Base-by-base conservation (phyloP, 2,797 vertebrate genomes). In the Gallinago solitaria region DNA sequence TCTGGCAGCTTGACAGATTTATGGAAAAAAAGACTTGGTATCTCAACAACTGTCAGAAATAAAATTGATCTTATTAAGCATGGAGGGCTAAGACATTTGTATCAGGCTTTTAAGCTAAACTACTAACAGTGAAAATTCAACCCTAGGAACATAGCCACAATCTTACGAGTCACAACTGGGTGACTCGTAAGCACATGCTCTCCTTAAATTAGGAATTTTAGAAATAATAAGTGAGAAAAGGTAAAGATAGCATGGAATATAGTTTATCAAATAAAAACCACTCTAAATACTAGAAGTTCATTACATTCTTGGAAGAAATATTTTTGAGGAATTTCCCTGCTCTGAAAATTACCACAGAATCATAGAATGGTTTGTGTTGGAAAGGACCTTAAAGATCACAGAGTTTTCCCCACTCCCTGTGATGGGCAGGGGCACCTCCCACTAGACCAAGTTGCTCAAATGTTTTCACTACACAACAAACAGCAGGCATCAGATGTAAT, bases 11-110 rank as follows among this genome's bases (percentile, higher is more conserved):
- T 87, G 80, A 74, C 83, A 87, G 25, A 70, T 57, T 67, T 78
- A 48, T n/a, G 63, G 59, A 21, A 74, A 59, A 84, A 39, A 57
- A 89, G 28, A 76, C 56, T 67, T 2, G 0, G 60, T 83, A 87
- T 60, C 75, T 87, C 80, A 73, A 90, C 61, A 94, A 56, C 63
- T 65, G 74, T 67, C 87, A 92, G 60, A 91, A 94, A 68, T 53
- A 89, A 85, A 89, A 39, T 0, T 0, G 32, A 71, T 87, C 87
- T 87, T 75, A 24, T 68, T 91, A 89, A 73, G 39, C 71, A 86
- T 4, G 6, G 30, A 61, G 16, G 12, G 23, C 28, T 47, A 65
- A 88, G 32, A 57, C 43, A 83, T 39, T 69, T 41, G 21, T 63
- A 77, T 28, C 18, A 67, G 48, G 68, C 35, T 83, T 88, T 91